phyloP scores from a whole-genome alignment of 1,140 invertebrate genomes.

The Aethina tumida region DNA sequence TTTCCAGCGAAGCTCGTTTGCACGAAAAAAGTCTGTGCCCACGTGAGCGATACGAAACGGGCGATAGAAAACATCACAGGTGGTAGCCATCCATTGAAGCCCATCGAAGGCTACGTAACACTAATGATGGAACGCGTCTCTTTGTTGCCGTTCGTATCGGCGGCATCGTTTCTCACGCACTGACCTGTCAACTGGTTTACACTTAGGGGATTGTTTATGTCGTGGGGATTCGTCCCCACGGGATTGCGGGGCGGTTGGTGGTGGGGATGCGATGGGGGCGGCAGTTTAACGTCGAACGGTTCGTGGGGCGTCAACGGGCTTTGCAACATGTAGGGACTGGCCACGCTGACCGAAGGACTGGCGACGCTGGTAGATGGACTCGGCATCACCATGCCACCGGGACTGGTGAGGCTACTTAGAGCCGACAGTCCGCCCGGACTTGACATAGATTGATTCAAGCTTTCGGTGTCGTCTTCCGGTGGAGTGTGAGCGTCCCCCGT shows the following conservation, averaged over 20 bases:
- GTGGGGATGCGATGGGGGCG: conserved; percentile 32
- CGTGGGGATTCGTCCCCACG: conserved; percentile 80
- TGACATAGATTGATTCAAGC: conserved; percentile 57
- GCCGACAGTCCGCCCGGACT: conserved; percentile 67
- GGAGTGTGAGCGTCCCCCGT: conserved; percentile 62
- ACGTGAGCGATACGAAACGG: neutral
- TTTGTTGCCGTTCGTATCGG: conserved; percentile 31
- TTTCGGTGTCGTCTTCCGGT: conserved; percentile 54
- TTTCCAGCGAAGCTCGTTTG: conserved; percentile 9
- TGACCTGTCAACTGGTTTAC: conserved; percentile 77
- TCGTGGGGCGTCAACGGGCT: conserved; percentile 43
- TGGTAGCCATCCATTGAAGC: conserved; percentile 1
- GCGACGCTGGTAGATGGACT: conserved; percentile 55
- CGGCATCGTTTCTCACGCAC: conserved; percentile 48
- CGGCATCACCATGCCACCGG: conserved; percentile 55
- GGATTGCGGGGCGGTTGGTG: conserved; percentile 52
- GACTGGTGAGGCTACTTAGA: conserved; percentile 67
- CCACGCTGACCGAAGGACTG: conserved; percentile 52
- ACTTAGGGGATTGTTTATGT: conserved; percentile 83
- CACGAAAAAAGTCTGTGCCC: conserved; percentile 8
- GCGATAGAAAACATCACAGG: conserved; percentile 9
- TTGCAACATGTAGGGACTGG: conserved; percentile 45
- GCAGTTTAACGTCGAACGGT: conserved; percentile 30
- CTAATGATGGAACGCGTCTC: conserved; percentile 47
- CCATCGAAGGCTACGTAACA: conserved; percentile 44